Base-by-base conservation (phyloP, 2,888 invertebrate species). In the Drosophila ustulata region DNA sequence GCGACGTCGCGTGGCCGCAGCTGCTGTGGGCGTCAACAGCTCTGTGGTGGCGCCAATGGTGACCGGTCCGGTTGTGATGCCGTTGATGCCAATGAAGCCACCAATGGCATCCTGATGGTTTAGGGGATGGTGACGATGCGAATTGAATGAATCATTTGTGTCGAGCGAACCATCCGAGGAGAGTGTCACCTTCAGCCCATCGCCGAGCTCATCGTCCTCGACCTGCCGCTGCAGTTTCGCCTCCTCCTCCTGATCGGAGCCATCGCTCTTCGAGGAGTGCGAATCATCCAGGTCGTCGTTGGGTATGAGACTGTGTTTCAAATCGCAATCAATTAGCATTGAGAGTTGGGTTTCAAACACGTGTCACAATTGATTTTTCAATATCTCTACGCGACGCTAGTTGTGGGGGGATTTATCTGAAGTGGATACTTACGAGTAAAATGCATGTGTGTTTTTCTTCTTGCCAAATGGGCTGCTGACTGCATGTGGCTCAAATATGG, bases 251-350 rank as follows among this genome's bases (percentile, higher is more conserved):
- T 94, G 95, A 71, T 95, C 95, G 68, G 95, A 94, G 50, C 93
- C 94, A 88, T 95, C 95, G 90, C 95, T 95, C 91, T 96, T 96
- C 84, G 96, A 95, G 77, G 96, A 96, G 70, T 95, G 94, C 32
- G 96, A 95, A 43, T 96, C 96, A 74, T 96, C 96, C n/a, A 92
- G 70, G 92, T 96, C 96, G 87, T 97, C 97, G 90, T 97, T 94
- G 94, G 97, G 97, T 91, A 97, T 96, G 91, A 97, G 94, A 88
- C 97, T 97, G 91, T 1, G 7, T 37, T 37, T n/a, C 26, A 7
- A 5, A 39, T 25, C 11, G 18, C 34, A 34, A 57, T 25, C 13
- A 47, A 57, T 57, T 57, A 57, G 13, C 45, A n/a, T 9, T 30
- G 43, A 2, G 26, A 58, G 43, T 25, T 9, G 13, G 23, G 34